These are phyloP conservation scores for Atrina japonica DNA, from an alignment of 2,888 invertebrate species.

Conservation along the genomic window DNA sequence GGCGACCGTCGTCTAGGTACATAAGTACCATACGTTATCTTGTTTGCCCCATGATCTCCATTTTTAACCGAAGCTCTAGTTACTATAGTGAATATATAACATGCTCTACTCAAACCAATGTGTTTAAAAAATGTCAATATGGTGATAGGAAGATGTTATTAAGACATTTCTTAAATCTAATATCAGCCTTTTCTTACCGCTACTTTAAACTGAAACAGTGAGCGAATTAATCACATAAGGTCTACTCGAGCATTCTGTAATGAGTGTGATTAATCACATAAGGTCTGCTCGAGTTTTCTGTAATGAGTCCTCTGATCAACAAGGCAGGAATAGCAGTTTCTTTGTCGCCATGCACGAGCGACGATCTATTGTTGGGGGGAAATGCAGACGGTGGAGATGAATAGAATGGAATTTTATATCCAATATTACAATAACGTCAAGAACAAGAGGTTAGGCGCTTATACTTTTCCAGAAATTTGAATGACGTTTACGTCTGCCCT, in stretches of 20 bases:
- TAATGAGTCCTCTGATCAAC: too few relatives aligned
- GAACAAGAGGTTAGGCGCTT: conserved; percentile 25
- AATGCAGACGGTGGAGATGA: conserved; percentile 15
- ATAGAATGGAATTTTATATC: conserved; percentile 44
- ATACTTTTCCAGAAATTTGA: conserved; percentile 41
- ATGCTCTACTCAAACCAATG: conserved; percentile 31
- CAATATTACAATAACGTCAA: conserved; percentile 39
- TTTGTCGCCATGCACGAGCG: conserved; percentile 34
- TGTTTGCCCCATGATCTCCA: conserved; percentile 41
- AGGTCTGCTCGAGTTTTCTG: too few relatives aligned
- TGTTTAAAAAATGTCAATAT: too few relatives aligned
- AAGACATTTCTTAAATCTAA: conserved; percentile 46
- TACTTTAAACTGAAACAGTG: conserved; percentile 34
- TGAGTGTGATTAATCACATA: too few relatives aligned
- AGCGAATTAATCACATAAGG: conserved; percentile 40
- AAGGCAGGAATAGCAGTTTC: too few relatives aligned
- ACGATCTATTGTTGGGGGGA: conserved; percentile 31
- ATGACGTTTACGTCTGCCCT: conserved; percentile 35
- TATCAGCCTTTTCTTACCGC: conserved; percentile 39
- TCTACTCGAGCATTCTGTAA: conserved; percentile 16
- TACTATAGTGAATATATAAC: conserved; percentile 40
- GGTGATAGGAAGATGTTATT: too few relatives aligned
- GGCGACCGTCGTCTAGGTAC: conserved; percentile 45
- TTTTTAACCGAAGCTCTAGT: conserved; percentile 27
- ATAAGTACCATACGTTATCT: too few relatives aligned